Evolutionary conservation across 2,113 vertebrate species (phyloP).

Genomic region (Charina bottae): DNA sequence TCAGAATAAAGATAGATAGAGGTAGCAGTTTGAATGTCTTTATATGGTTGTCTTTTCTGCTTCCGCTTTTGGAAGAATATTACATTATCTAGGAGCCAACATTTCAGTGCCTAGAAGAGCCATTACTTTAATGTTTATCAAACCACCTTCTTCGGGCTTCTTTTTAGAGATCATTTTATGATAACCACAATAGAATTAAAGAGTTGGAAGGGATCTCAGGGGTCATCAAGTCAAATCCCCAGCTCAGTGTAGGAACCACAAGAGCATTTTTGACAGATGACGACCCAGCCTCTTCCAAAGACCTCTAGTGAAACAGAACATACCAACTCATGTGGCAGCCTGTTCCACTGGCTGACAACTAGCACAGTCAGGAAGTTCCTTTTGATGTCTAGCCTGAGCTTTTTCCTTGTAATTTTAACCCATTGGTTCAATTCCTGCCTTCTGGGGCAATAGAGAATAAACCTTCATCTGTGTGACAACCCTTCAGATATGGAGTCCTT

Average conservation of each 20-base stretch:
- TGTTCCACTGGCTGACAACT: neutral
- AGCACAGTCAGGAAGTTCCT: neutral
- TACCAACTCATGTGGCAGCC: neutral
- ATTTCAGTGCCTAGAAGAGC: neutral
- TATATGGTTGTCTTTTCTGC: neutral
- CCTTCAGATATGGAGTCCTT: neutral
- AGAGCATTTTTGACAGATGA: neutral
- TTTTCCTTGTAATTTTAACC: neutral
- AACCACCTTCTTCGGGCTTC: neutral
- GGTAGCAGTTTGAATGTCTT: neutral
- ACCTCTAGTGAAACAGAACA: neutral
- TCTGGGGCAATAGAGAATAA: neutral
- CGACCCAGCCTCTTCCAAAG: neutral
- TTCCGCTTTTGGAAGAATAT: neutral
- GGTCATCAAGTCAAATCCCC: neutral
- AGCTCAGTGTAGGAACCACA: neutral
- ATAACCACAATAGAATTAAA: neutral
- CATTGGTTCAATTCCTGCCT: neutral
- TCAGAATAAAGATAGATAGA: neutral
- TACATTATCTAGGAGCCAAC: neutral
- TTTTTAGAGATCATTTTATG: neutral
- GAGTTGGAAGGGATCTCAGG: neutral
- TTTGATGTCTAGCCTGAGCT: neutral
- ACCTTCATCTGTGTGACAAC: neutral
- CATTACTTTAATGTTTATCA: neutral